phyloP scores from a whole-genome alignment of 2,797 vertebrate genomes.

The Gymnoscopelus braueri region DNA sequence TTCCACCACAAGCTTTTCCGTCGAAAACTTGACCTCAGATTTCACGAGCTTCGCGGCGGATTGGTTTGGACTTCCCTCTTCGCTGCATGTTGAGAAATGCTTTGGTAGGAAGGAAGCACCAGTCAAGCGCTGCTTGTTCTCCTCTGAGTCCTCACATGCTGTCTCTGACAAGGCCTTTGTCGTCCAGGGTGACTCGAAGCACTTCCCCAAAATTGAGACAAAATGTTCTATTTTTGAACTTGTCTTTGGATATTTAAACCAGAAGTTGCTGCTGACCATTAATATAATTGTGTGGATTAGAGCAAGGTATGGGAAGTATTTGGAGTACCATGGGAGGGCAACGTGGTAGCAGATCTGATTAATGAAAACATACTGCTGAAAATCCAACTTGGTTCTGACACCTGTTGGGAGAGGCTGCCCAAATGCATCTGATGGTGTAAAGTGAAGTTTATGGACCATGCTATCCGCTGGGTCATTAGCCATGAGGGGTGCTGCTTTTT shows the following conservation, averaged over 20 bases:
- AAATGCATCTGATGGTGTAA: slow-evolving; percentile 45
- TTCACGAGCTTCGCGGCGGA: slow-evolving; percentile 92
- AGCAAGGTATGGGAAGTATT: slow-evolving; percentile 98
- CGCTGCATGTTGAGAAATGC: slow-evolving; percentile 95
- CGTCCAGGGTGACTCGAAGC: slow-evolving; percentile 99
- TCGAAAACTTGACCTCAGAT: slow-evolving; percentile 92
- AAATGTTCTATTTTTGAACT: slow-evolving; percentile 99
- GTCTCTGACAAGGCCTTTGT: slow-evolving; percentile 98
- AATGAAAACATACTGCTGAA: slow-evolving; percentile 98
- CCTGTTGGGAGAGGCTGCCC: slow-evolving; percentile 85
- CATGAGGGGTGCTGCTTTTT: slow-evolving; percentile 71
- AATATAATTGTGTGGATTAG: slow-evolving; percentile 98
- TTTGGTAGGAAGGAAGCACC: slow-evolving; percentile 91
- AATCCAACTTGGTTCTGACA: slow-evolving; percentile 94
- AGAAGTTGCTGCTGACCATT: slow-evolving; percentile 99
- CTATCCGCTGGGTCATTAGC: slow-evolving; percentile 72
- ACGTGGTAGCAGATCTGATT: slow-evolving; percentile 99
- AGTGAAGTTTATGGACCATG: slow-evolving; percentile 56
- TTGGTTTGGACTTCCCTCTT: slow-evolving; percentile 95
- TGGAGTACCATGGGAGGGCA: slow-evolving; percentile 98
- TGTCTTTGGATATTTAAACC: slow-evolving; percentile 99
- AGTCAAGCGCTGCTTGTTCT: slow-evolving; percentile 94
- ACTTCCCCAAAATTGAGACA: slow-evolving; percentile 97
- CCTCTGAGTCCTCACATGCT: slow-evolving; percentile 96
- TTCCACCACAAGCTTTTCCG: slow-evolving; percentile 93